Percentiles rank a stretch among this genome's conserved stretches.
Evolutionary conservation across 2,113 vertebrate genomes (phyloP).

Genomic region (Gobiocypris rarus): DNA sequence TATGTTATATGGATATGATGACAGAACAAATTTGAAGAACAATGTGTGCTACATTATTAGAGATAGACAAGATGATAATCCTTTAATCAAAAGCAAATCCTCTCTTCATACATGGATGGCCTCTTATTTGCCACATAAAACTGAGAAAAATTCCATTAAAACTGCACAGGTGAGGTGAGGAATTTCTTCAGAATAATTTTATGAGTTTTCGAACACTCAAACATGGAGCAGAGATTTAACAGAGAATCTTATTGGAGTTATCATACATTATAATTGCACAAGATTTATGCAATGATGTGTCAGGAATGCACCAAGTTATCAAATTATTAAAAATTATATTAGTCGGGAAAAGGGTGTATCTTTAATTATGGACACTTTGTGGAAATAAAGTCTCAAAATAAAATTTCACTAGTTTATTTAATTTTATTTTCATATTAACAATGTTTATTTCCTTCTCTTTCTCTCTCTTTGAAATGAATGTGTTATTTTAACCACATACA

Average conservation of each 20-base stretch:
- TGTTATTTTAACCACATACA: neutral
- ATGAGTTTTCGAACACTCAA: neutral
- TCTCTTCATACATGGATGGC: slow-evolving; percentile 25
- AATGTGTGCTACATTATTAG: slow-evolving; percentile 32
- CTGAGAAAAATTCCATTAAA: slow-evolving; percentile 5
- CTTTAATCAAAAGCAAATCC: slow-evolving; percentile 40
- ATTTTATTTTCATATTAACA: neutral
- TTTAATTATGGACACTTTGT: neutral
- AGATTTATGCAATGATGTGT: neutral
- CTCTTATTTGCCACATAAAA: slow-evolving; percentile 25
- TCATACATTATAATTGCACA: neutral
- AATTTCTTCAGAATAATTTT: slow-evolving; percentile 2
- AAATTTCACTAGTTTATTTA: neutral
- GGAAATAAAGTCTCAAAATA: too few species aligned
- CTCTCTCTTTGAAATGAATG: neutral
- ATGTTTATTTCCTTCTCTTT: too few species aligned
- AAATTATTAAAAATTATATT: too few species aligned
- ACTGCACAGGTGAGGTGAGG: slow-evolving; percentile 4
- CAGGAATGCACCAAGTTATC: too few species aligned
- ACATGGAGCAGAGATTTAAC: neutral
- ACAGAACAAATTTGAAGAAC: slow-evolving; percentile 15
- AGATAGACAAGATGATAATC: slow-evolving; percentile 18
- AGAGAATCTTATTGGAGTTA: neutral
- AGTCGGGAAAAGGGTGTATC: neutral
- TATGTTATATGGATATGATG: slow-evolving; percentile 26